Evolutionary conservation across 1,140 invertebrate genomes (phyloP).

Genomic region (Cardiocondyla obscurior): DNA sequence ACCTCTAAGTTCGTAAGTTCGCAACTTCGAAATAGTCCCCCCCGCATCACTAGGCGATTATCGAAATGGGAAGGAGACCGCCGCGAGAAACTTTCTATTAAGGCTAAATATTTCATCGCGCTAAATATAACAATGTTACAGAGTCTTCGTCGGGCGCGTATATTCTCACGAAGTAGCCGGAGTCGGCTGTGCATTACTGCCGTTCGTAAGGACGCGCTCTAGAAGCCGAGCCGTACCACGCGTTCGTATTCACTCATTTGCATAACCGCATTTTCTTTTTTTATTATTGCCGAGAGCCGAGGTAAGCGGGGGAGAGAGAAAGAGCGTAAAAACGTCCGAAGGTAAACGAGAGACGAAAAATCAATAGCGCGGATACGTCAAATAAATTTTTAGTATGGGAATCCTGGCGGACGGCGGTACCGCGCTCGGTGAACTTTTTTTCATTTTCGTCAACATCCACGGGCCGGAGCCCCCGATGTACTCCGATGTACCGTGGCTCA

Average conservation of each 20-base stretch:
- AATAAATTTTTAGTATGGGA: slow-evolving; percentile 15
- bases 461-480: not conserved
- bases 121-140: not conserved
- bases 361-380: slow-evolving; percentile 27
- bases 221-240: not conserved
- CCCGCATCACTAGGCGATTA: not conserved
- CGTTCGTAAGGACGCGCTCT: not conserved
- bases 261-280: slow-evolving; percentile 30
- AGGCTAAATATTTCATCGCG: not conserved
- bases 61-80: not conserved
- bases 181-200: not conserved
- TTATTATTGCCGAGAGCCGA: not conserved
- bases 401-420: not conserved
- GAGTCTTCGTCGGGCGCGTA: too few species aligned
- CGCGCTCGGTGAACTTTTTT: slow-evolving; percentile 18
- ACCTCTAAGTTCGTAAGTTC: not conserved
- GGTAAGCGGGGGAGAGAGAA: not conserved
- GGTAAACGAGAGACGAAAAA: slow-evolving; percentile 4
- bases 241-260: slow-evolving; percentile 13
- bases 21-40: not conserved
- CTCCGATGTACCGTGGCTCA: too few species aligned
- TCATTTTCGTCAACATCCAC: slow-evolving; percentile 28
- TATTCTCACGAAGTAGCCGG: too few species aligned
- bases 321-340: slow-evolving; percentile 1
- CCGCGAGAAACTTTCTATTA: not conserved